These are phyloP conservation scores for human DNA, from an alignment of 2,113 vertebrate genomes.

Conservation along the genomic window GRCh38 chr18:29612001-29612500, in stretches of 20 bases:
- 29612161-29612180: not conserved
- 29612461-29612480: too few relatives aligned
- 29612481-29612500: too few relatives aligned
- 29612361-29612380: too few relatives aligned
- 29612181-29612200: not conserved
- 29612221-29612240: not conserved
- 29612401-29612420: too few relatives aligned
- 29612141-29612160: not conserved
- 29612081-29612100: not conserved
- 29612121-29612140: not conserved
- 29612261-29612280: too few relatives aligned
- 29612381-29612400: too few relatives aligned
- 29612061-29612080: not conserved
- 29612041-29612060: not conserved
- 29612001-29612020: not conserved
- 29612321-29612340: too few relatives aligned
- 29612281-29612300: too few relatives aligned
- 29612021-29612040: not conserved
- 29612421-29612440: too few relatives aligned
- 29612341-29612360: too few relatives aligned
- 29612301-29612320: too few relatives aligned
- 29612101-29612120: not conserved
- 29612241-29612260: not conserved
- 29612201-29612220: not conserved
- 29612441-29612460: too few relatives aligned